These are phyloP conservation scores for Psittacula echo DNA, from an alignment of 2,797 vertebrate genomes.

Conservation along the genomic window DNA sequence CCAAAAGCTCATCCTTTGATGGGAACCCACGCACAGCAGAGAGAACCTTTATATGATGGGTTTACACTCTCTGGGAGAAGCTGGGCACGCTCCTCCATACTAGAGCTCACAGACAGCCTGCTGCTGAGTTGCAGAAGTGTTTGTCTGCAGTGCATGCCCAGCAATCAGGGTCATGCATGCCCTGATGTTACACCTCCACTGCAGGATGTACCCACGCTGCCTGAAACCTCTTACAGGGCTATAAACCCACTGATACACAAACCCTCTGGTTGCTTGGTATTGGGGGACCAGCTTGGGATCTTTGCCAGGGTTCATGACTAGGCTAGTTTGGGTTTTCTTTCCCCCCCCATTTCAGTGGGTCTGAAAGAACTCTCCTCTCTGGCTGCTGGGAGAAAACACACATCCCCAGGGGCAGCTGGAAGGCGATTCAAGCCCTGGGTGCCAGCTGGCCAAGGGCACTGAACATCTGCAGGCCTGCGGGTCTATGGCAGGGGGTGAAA, in stretches of 20 bases:
- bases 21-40: neutral
- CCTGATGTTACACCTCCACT: neutral
- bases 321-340: neutral
- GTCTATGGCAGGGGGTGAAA: rapidly evolving
- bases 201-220: rapidly evolving
- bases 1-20: neutral
- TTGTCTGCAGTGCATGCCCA: too few species aligned
- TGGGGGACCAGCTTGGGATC: neutral
- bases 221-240: neutral
- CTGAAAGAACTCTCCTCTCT: neutral
- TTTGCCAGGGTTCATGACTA: rapidly evolving
- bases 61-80: rapidly evolving
- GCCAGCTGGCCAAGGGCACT: neutral
- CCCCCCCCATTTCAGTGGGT: neutral
- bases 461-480: neutral
- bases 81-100: rapidly evolving
- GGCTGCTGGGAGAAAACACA: neutral
- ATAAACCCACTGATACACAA: neutral
- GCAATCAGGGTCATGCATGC: neutral
- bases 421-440: neutral
- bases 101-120: neutral
- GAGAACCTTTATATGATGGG: neutral
- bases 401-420: neutral
- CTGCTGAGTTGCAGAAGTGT: neutral
- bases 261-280: neutral